These are phyloP conservation scores for Salarias fasciatus DNA, from an alignment of 2,797 vertebrate genomes.

Conservation along the genomic window DNA sequence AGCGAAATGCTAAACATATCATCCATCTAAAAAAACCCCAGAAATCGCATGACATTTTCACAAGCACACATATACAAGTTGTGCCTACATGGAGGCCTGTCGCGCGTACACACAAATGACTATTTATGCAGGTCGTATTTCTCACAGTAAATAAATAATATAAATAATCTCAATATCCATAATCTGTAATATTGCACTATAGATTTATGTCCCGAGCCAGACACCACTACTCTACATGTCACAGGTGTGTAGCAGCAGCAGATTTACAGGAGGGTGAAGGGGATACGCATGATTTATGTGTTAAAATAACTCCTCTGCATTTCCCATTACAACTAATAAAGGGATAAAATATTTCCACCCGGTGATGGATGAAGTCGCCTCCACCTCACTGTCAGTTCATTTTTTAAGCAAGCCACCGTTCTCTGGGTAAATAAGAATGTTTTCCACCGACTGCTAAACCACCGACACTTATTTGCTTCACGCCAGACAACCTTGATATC, in stretches of 20 bases:
- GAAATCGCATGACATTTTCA: slow-evolving; percentile 26
- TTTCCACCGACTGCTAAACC: slow-evolving; percentile 70
- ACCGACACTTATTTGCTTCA: slow-evolving; percentile 50
- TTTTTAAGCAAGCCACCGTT: slow-evolving; percentile 78
- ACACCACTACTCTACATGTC: slow-evolving; percentile 70
- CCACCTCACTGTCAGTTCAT: slow-evolving; percentile 81
- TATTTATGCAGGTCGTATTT: slow-evolving; percentile 70
- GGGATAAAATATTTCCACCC: slow-evolving; percentile 78
- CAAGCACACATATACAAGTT: slow-evolving; percentile 11
- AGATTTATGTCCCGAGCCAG: slow-evolving; percentile 75
- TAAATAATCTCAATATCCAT: slow-evolving; percentile 80
- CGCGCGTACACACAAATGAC: slow-evolving; percentile 45
- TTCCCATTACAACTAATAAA: slow-evolving; percentile 85
- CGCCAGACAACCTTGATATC: slow-evolving; percentile 57
- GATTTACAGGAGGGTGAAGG: slow-evolving; percentile 56
- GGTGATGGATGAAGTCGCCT: slow-evolving; percentile 83
- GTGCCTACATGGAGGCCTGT: slow-evolving; percentile 2
- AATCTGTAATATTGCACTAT: slow-evolving; percentile 80
- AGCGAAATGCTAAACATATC: slow-evolving; percentile 29
- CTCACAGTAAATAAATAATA: slow-evolving; percentile 77
- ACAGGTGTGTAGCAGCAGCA: slow-evolving; percentile 72
- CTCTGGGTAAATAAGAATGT: slow-evolving; percentile 81
- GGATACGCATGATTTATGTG: slow-evolving; percentile 81
- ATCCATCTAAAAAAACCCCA: too few relatives aligned
- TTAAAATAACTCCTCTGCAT: slow-evolving; percentile 81